Evolutionary conservation across 2,888 invertebrate species (phyloP), one percentile per base, ranked within the genome.

Genomic region (Aproaerema taeniolella): DNA sequence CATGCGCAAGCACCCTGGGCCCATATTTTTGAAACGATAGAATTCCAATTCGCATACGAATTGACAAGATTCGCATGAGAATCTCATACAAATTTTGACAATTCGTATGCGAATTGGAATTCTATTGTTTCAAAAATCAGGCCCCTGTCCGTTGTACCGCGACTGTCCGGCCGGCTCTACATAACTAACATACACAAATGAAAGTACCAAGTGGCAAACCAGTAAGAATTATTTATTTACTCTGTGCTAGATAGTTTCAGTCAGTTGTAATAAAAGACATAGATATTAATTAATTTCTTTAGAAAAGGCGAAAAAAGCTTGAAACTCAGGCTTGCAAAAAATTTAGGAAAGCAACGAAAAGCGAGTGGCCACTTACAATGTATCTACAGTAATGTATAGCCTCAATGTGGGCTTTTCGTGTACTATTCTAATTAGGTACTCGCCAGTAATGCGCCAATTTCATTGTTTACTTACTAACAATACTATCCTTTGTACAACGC

Each of bases 401-500:
- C 85, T 83, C 85, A 55, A 36, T 17, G 56, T 41, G 72, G 85
- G 81, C 82, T 74, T 64, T 63, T 66, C 70, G 75, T 73, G 75
- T 69, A 71, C 81, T 86, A 85, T 64, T 67, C 85, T 86, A 86
- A 82, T 86, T 81, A 86, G 86, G 86, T 86, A 86, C 86, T 85
- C 85, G 82, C 85, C 83, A 86, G 86, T 85, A 86, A 86, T 86
- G 86, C 86, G 86, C 85, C 85, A 83, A 86, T 82, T 82, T 78
- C 63, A 72, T 78, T 71, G 71, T 75, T 73, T 80, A 80, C 67
- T 73, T 63, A 66, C 77, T 81, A 79, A 79, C 76, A 80, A 79
- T 77, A 80, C 78, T 80, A 77, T 78, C 75, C 71, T 83, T 85
- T 86, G 83, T 85, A 86, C 86, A 85, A 80, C 73, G 77, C 82